phyloP scores from a whole-genome alignment of 2,888 invertebrate genomes.

The Anagyrus pseudococci region DNA sequence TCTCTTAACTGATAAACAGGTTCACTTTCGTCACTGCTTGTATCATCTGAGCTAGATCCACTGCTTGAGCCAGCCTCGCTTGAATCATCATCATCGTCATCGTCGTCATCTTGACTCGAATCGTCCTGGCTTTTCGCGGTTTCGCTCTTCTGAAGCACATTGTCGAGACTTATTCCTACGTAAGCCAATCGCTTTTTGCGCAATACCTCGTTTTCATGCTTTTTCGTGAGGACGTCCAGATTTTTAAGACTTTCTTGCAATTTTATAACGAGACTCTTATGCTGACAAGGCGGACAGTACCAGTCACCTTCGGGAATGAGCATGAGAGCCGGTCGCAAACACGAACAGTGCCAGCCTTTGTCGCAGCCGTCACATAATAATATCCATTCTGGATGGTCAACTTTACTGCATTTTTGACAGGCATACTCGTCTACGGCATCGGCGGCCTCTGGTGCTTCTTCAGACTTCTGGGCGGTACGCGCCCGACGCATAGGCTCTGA shows the following conservation, averaged over 20 bases:
- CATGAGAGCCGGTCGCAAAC: slow-evolving; percentile 89
- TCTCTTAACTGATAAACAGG: slow-evolving; percentile 87
- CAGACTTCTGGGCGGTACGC: slow-evolving; percentile 74
- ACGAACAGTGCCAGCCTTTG: slow-evolving; percentile 96
- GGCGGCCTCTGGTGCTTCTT: slow-evolving; percentile 60
- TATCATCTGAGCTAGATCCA: slow-evolving; percentile 53
- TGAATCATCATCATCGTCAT: slow-evolving; percentile 43
- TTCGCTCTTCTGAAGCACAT: slow-evolving; percentile 67
- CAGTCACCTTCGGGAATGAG: slow-evolving; percentile 97
- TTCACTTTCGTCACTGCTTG: slow-evolving; percentile 69
- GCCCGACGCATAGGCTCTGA: slow-evolving; percentile 79
- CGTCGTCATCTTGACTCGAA: slow-evolving; percentile 47
- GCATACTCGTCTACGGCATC: slow-evolving; percentile 72
- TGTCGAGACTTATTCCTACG: slow-evolving; percentile 77
- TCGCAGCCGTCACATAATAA: slow-evolving; percentile 95
- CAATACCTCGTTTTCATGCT: slow-evolving; percentile 71
- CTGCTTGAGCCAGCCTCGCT: slow-evolving; percentile 41
- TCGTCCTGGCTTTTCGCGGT: slow-evolving; percentile 43
- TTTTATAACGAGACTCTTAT: slow-evolving; percentile 76
- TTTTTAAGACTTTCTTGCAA: slow-evolving; percentile 78
- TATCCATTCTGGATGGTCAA: slow-evolving; percentile 97
- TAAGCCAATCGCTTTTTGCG: slow-evolving; percentile 75
- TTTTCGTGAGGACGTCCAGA: slow-evolving; percentile 76
- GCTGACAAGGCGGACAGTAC: slow-evolving; percentile 98
- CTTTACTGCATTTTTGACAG: slow-evolving; percentile 89